Base-by-base conservation (phyloP, 1,140 invertebrate genomes). In the Trichonephila clavata region DNA sequence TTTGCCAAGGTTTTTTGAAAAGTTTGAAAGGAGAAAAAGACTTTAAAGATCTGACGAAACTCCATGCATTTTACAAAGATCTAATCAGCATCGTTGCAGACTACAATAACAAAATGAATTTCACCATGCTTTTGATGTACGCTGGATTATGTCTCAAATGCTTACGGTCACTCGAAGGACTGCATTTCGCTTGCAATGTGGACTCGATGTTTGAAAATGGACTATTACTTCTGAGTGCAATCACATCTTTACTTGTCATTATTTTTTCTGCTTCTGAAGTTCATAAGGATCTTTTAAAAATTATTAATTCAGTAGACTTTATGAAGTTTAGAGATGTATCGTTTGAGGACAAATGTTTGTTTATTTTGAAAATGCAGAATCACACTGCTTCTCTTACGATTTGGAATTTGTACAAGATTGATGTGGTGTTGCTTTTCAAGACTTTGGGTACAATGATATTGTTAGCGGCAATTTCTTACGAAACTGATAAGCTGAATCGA, bases 361-460 rank as follows among this genome's bases (percentile, higher is more conserved):
- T 83, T 57, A 59, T 83, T 50, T 20, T 83, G 50, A 83, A 83
- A 24, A 50, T 83, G 2, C 43, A 83, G 24, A 83, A 83, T 13
- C 5, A 2, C 6, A n/a, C 21, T 0, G 43, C 43, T 16, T 50
- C 39, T 21, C 50, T 83, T 10, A 57, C 43, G 20, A 21, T 83
- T 13, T 83, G 81, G 81, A 16, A 27, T n/a, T 8, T n/a, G 2
- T 21, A n/a, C 43, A 50, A 83, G 7, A 83, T 83, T 3, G 21
- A 83, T 13, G 50, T 57, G 18, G 21, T 3, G 8, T 57, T 57
- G 20, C 18, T 57, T 2, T 6, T 83, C 18, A 57, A 39, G 14
- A 83, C 81, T n/a, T 21, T 50, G 18, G 10, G 18, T 16, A 1
- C 57, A 0, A n/a, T 83, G 50, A 21, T 83, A 10, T n/a, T 43